Conservation (phyloP, 53 echinoderm and acorn worm genomes). For the Crossaster papposus region DNA sequence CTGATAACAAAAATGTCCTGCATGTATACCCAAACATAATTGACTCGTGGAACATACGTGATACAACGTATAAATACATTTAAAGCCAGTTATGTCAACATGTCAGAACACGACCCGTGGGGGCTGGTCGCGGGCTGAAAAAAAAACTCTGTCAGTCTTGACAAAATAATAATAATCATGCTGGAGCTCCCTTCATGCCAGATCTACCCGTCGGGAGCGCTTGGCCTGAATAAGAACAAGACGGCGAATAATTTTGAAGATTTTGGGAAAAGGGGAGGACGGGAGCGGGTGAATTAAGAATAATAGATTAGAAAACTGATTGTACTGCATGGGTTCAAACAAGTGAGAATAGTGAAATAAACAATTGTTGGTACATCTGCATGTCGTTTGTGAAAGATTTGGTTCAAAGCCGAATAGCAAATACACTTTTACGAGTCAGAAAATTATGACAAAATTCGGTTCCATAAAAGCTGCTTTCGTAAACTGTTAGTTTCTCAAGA, state of each 20-base stretch:
- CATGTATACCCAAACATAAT: not conserved
- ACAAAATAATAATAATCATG: not conserved
- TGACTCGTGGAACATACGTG: not conserved
- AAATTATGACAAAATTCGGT: too few species aligned
- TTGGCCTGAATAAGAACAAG: not conserved
- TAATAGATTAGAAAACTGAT: not conserved
- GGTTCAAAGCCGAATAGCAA: too few species aligned
- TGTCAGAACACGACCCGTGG: constrained; percentile 11
- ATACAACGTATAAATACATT: not conserved
- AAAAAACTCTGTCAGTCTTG: constrained; percentile 14
- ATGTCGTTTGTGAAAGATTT: too few species aligned
- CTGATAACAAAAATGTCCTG: not conserved
- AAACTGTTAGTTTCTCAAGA: too few species aligned
- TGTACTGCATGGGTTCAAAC: too few species aligned
- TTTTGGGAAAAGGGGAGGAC: not conserved
- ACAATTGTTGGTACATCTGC: too few species aligned
- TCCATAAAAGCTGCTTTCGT: too few species aligned
- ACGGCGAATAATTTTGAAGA: not conserved
- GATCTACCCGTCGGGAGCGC: not conserved
- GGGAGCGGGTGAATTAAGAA: not conserved
- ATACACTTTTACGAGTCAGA: too few species aligned
- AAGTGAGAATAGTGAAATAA: too few species aligned
- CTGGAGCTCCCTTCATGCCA: not conserved
- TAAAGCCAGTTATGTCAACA: not conserved
- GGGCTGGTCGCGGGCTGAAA: not conserved